Percentiles rank a stretch among this genome's conserved stretches.
Conservation (phyloP, 2,113 vertebrate genomes). For the Tyrannus savana region DNA sequence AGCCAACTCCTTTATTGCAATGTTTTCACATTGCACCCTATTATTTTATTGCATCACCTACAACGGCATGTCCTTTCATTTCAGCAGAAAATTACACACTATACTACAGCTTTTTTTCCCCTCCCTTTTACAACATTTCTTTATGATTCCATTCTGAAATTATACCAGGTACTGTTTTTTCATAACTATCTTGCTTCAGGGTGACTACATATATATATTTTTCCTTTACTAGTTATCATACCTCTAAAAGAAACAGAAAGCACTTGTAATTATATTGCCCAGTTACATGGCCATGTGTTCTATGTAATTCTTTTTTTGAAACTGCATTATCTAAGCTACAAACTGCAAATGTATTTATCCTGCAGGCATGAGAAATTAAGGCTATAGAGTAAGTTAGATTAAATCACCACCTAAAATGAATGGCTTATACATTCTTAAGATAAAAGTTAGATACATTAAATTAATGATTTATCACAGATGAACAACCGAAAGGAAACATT, state of each 20-base stretch:
- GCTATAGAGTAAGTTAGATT: background rate
- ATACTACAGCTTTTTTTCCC: background rate
- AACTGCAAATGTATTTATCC: background rate
- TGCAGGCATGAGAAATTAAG: background rate
- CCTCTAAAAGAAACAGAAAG: background rate
- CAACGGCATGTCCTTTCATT: background rate
- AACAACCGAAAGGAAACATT: background rate
- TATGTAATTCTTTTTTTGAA: background rate
- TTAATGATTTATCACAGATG: background rate
- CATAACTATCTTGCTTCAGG: background rate
- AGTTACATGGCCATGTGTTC: background rate
- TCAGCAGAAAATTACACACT: background rate
- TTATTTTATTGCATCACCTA: constrained; percentile 32
- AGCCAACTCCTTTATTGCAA: background rate
- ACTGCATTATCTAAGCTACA: background rate
- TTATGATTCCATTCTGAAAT: background rate
- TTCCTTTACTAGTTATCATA: background rate
- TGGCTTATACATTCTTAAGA: constrained; percentile 19
- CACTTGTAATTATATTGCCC: background rate
- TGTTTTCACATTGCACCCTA: background rate
- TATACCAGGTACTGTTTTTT: background rate
- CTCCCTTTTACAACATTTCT: background rate
- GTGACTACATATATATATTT: background rate
- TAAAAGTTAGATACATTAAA: constrained; percentile 13
- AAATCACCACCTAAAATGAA: constrained; percentile 3